Evolutionary conservation across 2,797 vertebrate genomes (phyloP).

Genomic region (Lateolabrax maculatus): DNA sequence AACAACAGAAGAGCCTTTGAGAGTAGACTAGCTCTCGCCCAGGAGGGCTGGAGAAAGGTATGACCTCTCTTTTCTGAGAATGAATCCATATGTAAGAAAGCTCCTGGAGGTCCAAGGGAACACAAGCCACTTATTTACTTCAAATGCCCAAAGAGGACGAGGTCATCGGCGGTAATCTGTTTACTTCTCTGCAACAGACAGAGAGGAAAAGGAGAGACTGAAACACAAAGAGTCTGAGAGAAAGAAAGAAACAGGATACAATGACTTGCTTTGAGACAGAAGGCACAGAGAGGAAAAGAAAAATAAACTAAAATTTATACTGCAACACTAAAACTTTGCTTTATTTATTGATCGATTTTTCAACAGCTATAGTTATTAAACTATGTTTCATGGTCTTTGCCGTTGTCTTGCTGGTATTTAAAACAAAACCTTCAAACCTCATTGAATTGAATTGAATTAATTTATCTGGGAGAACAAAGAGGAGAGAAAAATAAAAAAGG

Average conservation of each 20-base stretch:
- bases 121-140: conserved; percentile 9
- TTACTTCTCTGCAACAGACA: neutral
- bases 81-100: conserved; percentile 8
- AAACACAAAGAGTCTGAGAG: neutral
- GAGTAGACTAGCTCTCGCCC: neutral
- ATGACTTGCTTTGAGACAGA: too few species aligned
- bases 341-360: neutral
- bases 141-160: neutral
- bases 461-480: neutral
- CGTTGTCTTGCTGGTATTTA: neutral
- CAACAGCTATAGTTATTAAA: neutral
- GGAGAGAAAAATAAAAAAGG: neutral
- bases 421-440: neutral
- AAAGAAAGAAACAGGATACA: neutral
- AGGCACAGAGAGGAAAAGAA: neutral
- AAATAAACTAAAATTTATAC: neutral
- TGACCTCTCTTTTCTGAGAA: conserved; percentile 4
- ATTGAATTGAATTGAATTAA: neutral
- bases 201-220: neutral
- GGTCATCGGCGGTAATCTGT: neutral
- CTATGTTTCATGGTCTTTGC: neutral
- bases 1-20: neutral
- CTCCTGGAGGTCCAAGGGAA: neutral
- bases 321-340: neutral
- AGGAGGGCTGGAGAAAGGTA: neutral